Conservation (phyloP, 92 coral and sea anemone species). For the Zoanthus sansibaricus region DNA sequence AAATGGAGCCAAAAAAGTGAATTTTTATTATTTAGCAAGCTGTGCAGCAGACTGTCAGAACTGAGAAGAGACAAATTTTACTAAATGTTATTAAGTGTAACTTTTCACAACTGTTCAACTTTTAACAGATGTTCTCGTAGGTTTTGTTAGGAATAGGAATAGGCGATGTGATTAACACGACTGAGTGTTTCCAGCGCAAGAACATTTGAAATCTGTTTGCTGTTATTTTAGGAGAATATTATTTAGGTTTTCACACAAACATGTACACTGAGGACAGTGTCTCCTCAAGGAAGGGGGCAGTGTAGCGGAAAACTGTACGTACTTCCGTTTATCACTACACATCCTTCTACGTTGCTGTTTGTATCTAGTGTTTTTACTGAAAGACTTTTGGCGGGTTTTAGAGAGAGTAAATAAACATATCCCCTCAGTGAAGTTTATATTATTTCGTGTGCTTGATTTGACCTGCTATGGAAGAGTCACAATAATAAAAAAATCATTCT, state of each 20-base stretch:
- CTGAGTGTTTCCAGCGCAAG: background rate
- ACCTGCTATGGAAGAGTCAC: background rate
- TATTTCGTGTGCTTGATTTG: background rate
- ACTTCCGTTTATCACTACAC: background rate
- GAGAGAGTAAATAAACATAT: background rate
- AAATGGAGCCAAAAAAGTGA: background rate
- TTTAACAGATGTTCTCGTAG: slow-evolving; percentile 5
- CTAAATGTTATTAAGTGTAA: background rate
- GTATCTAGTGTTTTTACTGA: slow-evolving; percentile 15
- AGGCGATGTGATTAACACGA: slow-evolving; percentile 7
- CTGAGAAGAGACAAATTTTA: no score
- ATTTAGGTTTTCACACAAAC: background rate
- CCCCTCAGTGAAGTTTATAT: background rate
- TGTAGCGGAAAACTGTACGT: slow-evolving; percentile 7
- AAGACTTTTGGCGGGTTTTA: background rate
- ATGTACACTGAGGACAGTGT: slow-evolving; percentile 4
- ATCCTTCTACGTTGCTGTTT: background rate
- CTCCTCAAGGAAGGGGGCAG: slow-evolving; percentile 16
- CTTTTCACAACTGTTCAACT: background rate
- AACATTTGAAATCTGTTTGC: background rate
- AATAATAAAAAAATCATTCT: background rate
- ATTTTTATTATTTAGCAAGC: background rate
- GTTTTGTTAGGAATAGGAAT: background rate
- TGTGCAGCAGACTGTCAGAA: no score
- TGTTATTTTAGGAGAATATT: background rate